These are phyloP conservation scores for Pantherophis vulpinus DNA, from an alignment of 2,797 vertebrate species.

Conservation along the genomic window DNA sequence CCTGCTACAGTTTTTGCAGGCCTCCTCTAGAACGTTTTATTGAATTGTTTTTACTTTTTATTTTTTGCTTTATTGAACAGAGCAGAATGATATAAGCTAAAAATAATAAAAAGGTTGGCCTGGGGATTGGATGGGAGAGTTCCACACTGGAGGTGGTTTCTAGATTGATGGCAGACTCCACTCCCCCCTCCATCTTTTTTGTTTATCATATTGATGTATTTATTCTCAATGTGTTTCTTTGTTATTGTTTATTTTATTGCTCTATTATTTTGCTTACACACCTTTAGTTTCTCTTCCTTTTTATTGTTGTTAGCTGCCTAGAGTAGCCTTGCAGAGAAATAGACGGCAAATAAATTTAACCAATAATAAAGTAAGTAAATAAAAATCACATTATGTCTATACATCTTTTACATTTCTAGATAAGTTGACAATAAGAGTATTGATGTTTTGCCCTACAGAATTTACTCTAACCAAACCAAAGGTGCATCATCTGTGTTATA, in stretches of 20 bases:
- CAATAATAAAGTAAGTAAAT: background rate
- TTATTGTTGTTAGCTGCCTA: background rate
- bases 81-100: background rate
- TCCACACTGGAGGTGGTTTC: background rate
- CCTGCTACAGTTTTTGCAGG: background rate
- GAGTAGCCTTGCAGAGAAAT: background rate
- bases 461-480: conserved; percentile 28
- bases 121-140: background rate
- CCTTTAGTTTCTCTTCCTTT: background rate
- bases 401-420: background rate
- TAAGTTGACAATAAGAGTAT: background rate
- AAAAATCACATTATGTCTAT: background rate
- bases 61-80: background rate
- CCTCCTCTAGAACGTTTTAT: background rate
- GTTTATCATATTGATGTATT: background rate
- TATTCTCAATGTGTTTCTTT: background rate
- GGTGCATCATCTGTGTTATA: background rate
- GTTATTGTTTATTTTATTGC: background rate
- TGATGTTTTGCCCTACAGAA: conserved; percentile 19
- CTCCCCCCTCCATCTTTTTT: background rate
- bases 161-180: background rate
- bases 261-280: background rate
- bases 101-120: background rate
- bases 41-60: rapidly evolving
- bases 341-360: background rate